Base-by-base conservation (phyloP, 2,888 invertebrate species). In the Xestia xanthographa region DNA sequence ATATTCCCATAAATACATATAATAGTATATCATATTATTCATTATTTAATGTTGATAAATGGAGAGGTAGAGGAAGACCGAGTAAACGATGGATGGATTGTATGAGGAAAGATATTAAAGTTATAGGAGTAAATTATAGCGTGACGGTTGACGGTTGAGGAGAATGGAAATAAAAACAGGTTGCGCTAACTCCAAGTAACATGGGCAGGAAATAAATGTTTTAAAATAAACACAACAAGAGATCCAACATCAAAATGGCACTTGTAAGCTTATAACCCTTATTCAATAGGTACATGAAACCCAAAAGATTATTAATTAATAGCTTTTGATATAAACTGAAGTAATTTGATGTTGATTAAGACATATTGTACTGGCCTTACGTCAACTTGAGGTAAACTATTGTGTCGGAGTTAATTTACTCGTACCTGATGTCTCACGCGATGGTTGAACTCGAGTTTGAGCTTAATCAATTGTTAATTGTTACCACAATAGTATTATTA, bases 401-500 rank as follows among this genome's bases (percentile, higher is more conserved):
- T 83, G 63, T 73, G 70, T 77, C 75, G 12, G 41, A 67, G 73
- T 73, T 66, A 70, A 82, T 82, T 78, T 75, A 67, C 34, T 34
- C 34, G 34, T 34, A 34, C 38, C 5, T 50, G 29, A 48, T 29
- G 58, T 48, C 38, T 60, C 87, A 86, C 80, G 86, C 86, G 67
- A 86, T 75, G 29, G 29, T 76, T 56, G n/a, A 41, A 77, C 58
- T 74, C 12, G 5, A 73, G 66, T 76, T 17, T 50, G 0, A 17
- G 14, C 12, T 41, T 60, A 43, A 43, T 79, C 8, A 66, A 58
- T 66, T n/a, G 45, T 22, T 45, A 4, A 48, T 38, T 56, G 43
- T 29, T 38, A n/a, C 22, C 6, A 38, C 38, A 58, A 26, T 5
- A n/a, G 34, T 60, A 60, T 34, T 17, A 29, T 56, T 56, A 26